Conservation (phyloP, 2,113 vertebrate species). For the Xiphophorus couchianus region DNA sequence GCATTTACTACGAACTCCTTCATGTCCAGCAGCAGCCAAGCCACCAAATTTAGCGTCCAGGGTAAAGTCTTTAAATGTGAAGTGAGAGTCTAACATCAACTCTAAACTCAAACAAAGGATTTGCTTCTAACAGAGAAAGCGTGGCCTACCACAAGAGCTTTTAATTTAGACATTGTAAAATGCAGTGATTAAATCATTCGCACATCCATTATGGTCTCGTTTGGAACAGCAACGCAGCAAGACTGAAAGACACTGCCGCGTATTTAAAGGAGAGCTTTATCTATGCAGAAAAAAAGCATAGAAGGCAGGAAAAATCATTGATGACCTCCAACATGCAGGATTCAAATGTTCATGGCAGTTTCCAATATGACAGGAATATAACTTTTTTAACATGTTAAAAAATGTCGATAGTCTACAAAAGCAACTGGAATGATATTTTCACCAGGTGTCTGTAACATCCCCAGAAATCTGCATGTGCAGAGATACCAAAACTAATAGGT, state of each 20-base stretch:
- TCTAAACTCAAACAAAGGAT: background rate
- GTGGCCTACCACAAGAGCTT: background rate
- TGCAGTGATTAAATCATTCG: background rate
- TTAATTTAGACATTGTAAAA: background rate
- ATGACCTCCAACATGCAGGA: background rate
- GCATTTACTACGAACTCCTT: background rate
- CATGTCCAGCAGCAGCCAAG: background rate
- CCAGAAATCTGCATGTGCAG: too few relatives aligned
- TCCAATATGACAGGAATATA: background rate
- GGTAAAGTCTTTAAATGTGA: background rate
- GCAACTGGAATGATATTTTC: too few relatives aligned
- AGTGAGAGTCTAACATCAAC: background rate
- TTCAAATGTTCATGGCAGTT: background rate
- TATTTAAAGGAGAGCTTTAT: background rate
- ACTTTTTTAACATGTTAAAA: background rate
- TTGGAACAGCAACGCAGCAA: background rate
- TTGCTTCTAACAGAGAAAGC: background rate
- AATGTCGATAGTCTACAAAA: too few relatives aligned
- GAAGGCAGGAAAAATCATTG: background rate
- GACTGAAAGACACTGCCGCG: background rate
- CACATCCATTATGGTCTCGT: background rate
- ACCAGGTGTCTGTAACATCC: too few relatives aligned
- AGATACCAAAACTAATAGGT: too few relatives aligned
- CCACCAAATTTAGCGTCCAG: background rate
- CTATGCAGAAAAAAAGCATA: background rate